A percentile compares a stretch with the other conserved stretches of the same genome.
phyloP scores from a whole-genome alignment of 2,797 vertebrate species.

The Kryptopterus vitreolus region DNA sequence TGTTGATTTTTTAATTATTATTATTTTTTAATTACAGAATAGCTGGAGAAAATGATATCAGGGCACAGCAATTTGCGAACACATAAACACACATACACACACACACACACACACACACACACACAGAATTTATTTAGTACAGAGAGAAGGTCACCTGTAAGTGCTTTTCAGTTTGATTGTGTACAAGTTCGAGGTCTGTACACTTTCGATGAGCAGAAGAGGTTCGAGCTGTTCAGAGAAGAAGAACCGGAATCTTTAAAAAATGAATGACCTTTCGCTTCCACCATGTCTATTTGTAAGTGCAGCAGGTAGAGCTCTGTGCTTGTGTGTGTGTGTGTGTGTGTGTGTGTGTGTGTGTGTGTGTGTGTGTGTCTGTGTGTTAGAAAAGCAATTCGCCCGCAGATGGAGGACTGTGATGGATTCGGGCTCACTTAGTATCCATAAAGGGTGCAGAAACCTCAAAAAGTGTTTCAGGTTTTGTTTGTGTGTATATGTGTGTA shows the following conservation, averaged over 20 bases:
- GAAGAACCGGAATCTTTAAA: slow-evolving; percentile 35
- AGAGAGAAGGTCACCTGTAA: slow-evolving; percentile 16
- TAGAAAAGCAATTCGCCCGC: background rate
- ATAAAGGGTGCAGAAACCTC: background rate
- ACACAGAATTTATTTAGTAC: background rate
- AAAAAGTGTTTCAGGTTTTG: slow-evolving; percentile 14
- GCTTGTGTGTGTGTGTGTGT: slow-evolving; percentile 10
- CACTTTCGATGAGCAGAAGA: slow-evolving; percentile 29
- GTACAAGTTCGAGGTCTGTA: background rate
- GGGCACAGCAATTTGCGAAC: background rate
- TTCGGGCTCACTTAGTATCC: background rate
- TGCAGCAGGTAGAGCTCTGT: slow-evolving; percentile 3
- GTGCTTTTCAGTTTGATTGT: slow-evolving; percentile 27
- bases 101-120: background rate
- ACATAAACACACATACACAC: background rate
- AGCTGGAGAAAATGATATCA: background rate
- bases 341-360: slow-evolving; percentile 11
- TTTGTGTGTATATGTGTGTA: slow-evolving; percentile 3
- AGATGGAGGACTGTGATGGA: slow-evolving; percentile 8
- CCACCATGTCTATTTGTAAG: background rate
- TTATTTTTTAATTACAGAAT: background rate
- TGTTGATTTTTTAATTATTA: background rate
- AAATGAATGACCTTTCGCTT: slow-evolving; percentile 41
- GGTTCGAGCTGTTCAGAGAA: slow-evolving; percentile 27
- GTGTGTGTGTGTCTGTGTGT: background rate